Evolutionary conservation across 2,888 invertebrate species (phyloP), one percentile per base, ranked within the genome.

Genomic region (Syrphus vitripennis): DNA sequence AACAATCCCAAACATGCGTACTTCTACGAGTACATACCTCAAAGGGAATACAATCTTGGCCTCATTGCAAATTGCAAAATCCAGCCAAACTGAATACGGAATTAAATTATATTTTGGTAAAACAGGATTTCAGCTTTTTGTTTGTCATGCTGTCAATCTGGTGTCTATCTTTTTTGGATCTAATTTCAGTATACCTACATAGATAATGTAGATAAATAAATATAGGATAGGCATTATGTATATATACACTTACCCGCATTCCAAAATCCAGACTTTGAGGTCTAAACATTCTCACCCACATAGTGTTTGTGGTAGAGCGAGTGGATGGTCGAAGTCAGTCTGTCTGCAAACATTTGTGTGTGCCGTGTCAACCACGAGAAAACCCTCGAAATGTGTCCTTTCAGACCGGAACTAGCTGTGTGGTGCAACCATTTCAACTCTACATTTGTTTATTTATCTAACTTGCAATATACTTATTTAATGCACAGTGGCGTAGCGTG

Each of bases 121-220:
- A 40, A 40, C 14, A 37, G 40, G 19, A 67, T 40, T 80, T 50
- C 9, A 24, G 50, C 7, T 67, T 69, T 70, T 69, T 70, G 55
- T 81, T 70, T 81, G 63, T 65, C 63, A 53, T 53, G 53, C 75
- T 74, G 69, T 74, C 74, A 80, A 74, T 69, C 67, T 21, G 61
- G 69, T 80, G 80, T 70, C 26, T 37, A 26, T 55, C 61, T 65
- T 65, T n/a, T 65, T 63, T 14, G 6, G 6, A 45, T 29, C 53
- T 61, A n/a, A 34, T 50, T 69, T 21, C 2, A 45, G 21, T 24
- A 21, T 14, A 14, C 14, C 21, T 48, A 24, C 16, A 34, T 6
- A 34, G 34, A 34, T 34, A 34, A 9, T 10, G 10, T 34, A 31
- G 31, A 4, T 9, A 31, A 1, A 5, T 9, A 31, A 31, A 31